Base-by-base conservation (phyloP, 2,888 invertebrate species). In the Cancer borealis region DNA sequence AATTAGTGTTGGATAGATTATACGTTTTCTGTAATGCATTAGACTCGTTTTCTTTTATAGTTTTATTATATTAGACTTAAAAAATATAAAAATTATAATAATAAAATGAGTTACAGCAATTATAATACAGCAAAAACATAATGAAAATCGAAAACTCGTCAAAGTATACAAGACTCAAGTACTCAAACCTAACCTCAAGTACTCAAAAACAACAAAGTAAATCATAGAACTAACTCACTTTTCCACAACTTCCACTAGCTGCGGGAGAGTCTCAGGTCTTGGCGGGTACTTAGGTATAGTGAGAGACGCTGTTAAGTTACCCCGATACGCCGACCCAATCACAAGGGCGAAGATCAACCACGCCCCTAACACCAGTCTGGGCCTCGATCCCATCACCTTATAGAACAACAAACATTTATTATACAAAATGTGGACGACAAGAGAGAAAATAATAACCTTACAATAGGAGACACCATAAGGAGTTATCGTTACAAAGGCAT, bases 241-340 rank as follows among this genome's bases (percentile, higher is more conserved):
- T 0, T 84, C 47, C 0, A 91, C 93, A 12, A 91, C 84, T 12
- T 45, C 54, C 45, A 93, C 93, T 17, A 93, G 91, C 60, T 93
- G 54, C 46, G 26, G 46, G 45, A 93, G 26, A 45, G 93, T 93
- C 54, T 93, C 93, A 0, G 90, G 90, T 39, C 91, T 79, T 21
- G 93, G 60, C 54, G 91, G 93, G 91, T 87, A 93, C 91, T 93
- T 91, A 0, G 93, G 93, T 4, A 91, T 84, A 1, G 93, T 93
- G 26, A 93, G 91, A 54, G 60, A 79, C n/a, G 93, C 93, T 2
- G 93, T 93, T 26, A 93, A 88, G 88, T 93, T 93, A 5, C 91
- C 91, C 12, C 93, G 60, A 21, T 93, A 93, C 6, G 93, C 93
- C 3, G 88, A 39, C 26, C 60, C 91, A 5, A 93, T n/a, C 39